Evolutionary conservation across 2,797 vertebrate genomes (phyloP).

Genomic region (Halcyon leucocephala): DNA sequence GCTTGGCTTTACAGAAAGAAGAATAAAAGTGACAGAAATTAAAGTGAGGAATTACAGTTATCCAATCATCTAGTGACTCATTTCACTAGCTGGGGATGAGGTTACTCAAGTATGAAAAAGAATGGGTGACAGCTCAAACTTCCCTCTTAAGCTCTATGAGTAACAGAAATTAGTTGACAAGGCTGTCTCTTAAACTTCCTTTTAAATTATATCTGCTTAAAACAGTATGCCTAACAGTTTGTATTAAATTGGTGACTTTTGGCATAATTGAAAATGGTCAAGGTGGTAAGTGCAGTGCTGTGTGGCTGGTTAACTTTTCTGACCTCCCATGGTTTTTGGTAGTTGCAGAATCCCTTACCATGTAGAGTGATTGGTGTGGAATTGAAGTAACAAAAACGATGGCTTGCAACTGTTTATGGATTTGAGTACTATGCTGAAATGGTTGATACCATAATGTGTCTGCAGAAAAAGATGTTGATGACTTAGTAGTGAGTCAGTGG

Average conservation of each 20-base stretch:
- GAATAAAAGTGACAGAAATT: background rate
- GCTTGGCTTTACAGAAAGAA: background rate
- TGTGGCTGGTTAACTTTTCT: background rate
- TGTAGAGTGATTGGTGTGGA: background rate
- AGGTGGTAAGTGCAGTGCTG: background rate
- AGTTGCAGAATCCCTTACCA: background rate
- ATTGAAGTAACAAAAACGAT: background rate
- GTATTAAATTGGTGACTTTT: background rate
- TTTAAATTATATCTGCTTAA: background rate
- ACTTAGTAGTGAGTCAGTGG: background rate
- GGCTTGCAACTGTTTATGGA: background rate
- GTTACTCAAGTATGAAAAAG: background rate
- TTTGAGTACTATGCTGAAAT: background rate
- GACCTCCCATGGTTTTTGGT: background rate
- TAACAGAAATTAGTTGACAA: background rate
- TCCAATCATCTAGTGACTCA: constrained; percentile 19
- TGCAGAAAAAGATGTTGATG: background rate
- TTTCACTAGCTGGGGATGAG: background rate
- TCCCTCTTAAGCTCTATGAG: background rate
- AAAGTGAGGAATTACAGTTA: constrained; percentile 21
- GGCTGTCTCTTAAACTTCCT: background rate
- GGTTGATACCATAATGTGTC: background rate
- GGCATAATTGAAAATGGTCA: background rate
- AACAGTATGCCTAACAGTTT: background rate
- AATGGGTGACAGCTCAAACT: background rate